Evolutionary conservation across 2,113 vertebrate species (phyloP).

Genomic region (Malaclemys terrapin): DNA sequence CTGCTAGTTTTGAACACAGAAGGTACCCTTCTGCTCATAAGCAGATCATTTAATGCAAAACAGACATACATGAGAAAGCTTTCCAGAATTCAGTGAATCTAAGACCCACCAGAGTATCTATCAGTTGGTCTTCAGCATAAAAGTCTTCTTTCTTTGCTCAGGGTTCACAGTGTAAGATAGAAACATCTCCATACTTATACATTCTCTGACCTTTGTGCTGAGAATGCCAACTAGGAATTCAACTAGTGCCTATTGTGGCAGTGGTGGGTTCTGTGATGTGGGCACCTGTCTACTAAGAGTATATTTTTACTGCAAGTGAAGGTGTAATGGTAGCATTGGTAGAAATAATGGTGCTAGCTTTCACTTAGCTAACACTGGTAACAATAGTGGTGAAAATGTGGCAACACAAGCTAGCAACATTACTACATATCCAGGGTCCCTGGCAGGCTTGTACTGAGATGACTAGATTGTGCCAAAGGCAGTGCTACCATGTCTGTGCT

Average conservation of each 20-base stretch:
- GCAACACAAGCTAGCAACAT: not conserved
- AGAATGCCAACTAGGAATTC: rapidly evolving
- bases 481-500: not conserved
- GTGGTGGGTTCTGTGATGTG: not conserved
- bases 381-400: not conserved
- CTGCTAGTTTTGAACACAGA: not conserved
- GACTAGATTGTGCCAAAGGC: not conserved
- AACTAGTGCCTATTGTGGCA: not conserved
- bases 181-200: not conserved
- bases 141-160: not conserved
- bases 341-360: not conserved
- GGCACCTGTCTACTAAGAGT: not conserved
- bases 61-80: not conserved
- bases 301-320: not conserved
- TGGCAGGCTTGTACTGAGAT: not conserved
- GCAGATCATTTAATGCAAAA: not conserved
- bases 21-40: not conserved
- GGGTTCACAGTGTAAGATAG: not conserved
- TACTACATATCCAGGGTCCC: not conserved
- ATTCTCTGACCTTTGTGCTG: not conserved
- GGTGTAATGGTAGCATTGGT: too few species aligned
- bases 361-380: not conserved
- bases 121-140: not conserved
- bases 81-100: not conserved
- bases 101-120: not conserved